phyloP scores from a whole-genome alignment of 2,113 vertebrate genomes.

The Parus major region DNA sequence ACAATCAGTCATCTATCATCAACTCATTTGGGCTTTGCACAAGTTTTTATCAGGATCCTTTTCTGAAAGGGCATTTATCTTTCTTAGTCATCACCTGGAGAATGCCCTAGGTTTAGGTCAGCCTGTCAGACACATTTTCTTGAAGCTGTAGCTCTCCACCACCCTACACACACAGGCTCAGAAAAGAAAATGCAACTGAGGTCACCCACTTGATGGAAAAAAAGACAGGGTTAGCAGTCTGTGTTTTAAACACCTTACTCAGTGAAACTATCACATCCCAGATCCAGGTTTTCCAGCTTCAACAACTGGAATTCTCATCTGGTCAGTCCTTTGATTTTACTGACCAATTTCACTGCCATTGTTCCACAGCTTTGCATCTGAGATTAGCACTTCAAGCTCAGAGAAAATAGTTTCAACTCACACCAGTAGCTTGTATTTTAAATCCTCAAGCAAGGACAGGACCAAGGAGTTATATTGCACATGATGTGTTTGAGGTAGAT shows the following conservation, averaged over 20 bases:
- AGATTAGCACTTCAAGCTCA: neutral
- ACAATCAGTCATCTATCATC: rapidly evolving
- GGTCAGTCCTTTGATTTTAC: neutral
- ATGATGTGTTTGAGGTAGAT: neutral
- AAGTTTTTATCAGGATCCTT: neutral
- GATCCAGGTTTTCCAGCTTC: neutral
- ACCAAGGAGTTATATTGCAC: neutral
- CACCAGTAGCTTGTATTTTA: neutral
- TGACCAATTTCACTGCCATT: neutral
- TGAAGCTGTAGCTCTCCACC: neutral
- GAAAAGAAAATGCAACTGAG: neutral
- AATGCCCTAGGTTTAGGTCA: neutral
- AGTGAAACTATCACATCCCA: neutral
- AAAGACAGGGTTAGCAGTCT: neutral
- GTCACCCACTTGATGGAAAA: neutral
- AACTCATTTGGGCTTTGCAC: neutral
- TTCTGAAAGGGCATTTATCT: neutral
- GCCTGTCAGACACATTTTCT: neutral
- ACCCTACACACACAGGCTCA: neutral
- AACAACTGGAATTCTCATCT: neutral
- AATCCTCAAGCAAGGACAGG: neutral
- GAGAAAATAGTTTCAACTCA: neutral
- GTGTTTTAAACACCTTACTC: neutral
- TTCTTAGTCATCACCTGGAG: neutral
- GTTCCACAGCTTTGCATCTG: neutral